These are phyloP conservation scores for Copidosoma floridanum DNA, from an alignment of 1,140 invertebrate genomes.

Conservation along the genomic window DNA sequence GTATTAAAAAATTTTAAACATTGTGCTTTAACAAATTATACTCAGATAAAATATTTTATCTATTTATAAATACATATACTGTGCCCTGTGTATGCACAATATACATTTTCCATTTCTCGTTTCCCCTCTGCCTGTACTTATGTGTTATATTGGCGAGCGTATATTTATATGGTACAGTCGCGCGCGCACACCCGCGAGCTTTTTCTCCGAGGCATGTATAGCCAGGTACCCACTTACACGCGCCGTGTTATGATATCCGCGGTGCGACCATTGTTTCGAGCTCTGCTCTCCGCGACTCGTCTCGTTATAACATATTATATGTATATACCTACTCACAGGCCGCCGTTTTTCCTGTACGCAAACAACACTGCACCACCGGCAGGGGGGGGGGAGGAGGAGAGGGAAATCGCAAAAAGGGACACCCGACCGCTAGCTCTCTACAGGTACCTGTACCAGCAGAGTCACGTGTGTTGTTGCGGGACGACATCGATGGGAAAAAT, in stretches of 20 bases:
- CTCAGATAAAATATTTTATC: too few relatives aligned
- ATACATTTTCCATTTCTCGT: conserved; percentile 2
- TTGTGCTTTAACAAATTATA: too few relatives aligned
- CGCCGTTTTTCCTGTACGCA: neutral
- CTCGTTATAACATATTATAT: too few relatives aligned
- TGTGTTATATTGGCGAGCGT: neutral
- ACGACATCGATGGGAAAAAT: conserved; percentile 9
- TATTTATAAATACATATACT: neutral
- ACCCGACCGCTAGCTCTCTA: too few relatives aligned
- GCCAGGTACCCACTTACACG: too few relatives aligned
- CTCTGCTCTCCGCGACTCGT: conserved; percentile 7
- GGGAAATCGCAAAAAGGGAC: neutral
- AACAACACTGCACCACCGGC: too few relatives aligned
- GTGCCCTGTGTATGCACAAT: neutral
- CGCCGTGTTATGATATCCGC: conserved; percentile 16
- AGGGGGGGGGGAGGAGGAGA: neutral
- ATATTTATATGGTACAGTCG: neutral
- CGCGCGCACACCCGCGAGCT: conserved; percentile 1
- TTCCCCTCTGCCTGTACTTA: neutral
- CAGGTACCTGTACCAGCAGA: too few relatives aligned
- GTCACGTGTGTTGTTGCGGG: too few relatives aligned
- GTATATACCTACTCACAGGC: too few relatives aligned
- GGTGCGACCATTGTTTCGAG: conserved; percentile 19
- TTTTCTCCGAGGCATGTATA: neutral
- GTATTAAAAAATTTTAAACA: too few relatives aligned